Evolutionary conservation across 2,797 vertebrate genomes (phyloP).

Genomic region (Macrochelys suwanniensis): DNA sequence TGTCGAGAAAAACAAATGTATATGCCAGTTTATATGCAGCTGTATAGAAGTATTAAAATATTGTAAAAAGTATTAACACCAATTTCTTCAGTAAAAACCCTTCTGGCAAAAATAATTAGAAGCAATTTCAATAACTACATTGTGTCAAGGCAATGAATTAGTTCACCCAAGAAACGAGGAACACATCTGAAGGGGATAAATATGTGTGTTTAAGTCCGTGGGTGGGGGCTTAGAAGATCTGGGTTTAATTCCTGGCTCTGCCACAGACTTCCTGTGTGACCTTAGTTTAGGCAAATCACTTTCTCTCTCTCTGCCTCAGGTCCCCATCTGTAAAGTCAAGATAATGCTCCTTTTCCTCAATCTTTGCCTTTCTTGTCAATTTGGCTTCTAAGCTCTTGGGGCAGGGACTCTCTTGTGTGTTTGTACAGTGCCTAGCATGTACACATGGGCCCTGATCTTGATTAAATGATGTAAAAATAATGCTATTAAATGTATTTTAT

Average conservation of each 20-base stretch:
- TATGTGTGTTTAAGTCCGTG: background rate
- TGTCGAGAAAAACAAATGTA: background rate
- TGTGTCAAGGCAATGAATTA: conserved; percentile 16
- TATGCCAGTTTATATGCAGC: background rate
- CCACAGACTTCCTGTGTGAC: background rate
- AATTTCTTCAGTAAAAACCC: background rate
- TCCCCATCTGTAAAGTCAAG: background rate
- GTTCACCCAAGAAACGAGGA: conserved; percentile 1
- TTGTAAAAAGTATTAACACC: background rate
- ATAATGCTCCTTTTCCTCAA: background rate
- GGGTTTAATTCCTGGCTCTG: background rate
- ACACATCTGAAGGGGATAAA: background rate
- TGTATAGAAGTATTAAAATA: background rate
- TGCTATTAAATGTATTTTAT: background rate
- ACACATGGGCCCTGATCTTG: background rate
- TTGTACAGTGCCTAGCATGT: background rate
- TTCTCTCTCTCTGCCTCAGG: background rate
- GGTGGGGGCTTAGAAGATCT: rapidly evolving
- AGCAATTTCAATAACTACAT: background rate
- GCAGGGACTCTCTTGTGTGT: background rate
- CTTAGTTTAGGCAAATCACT: conserved; percentile 10
- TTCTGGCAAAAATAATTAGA: background rate
- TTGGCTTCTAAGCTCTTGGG: background rate
- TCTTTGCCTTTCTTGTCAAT: background rate
- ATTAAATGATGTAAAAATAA: background rate